Base-by-base conservation (phyloP, 1,140 invertebrate genomes). In the Teleogryllus occipitalis region DNA sequence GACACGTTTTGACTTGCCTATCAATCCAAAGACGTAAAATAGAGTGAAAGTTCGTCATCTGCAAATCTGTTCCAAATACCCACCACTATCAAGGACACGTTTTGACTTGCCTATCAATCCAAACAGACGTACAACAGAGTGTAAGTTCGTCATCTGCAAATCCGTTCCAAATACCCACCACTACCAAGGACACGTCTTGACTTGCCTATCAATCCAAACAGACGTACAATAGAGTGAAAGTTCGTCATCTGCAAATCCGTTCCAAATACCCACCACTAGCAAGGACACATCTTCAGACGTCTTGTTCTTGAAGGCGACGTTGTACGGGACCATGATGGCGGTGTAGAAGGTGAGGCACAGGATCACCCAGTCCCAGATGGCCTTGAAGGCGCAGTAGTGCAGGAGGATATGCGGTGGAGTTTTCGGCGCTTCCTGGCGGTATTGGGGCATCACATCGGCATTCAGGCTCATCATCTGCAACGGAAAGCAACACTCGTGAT, bases 321-420 rank as follows among this genome's bases (percentile, higher is more conserved):
- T 99, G 90, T 98, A 99, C 80, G 98, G 98, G 83, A 99, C 98
- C 96, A 99, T 99, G 87, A 99, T 98, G 86, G 98, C 98, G 80
- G 98, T 99, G 90, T 99, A 99, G 91, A 99, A 99, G 82, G 98
- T 99, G 84, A 99, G 92, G 89, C 97, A 97, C 80, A 99, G 91
- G 86, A 99, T 99, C 85, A 99, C 96, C 98, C 98, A 99, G 89
- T 99, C 98, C 98, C 98, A 99, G 85, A 97, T 97, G 82, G 97
- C 96, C 89, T 97, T 97, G 90, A 98, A 98, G 83, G 97, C 96
- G 90, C 97, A 98, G 88, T 99, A 98, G 89, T 99, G 97, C 83
- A 99, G 90, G 81, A 99, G 90, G 87, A 99, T 98, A 88, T 98
- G 96, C 81, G 97, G 97, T 81, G 97, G 97, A 72, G 98, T 99